Percentiles rank a stretch among this genome's conserved stretches.
These are phyloP conservation scores for Chelmon rostratus DNA, from an alignment of 2,797 vertebrate genomes.

Conservation along the genomic window DNA sequence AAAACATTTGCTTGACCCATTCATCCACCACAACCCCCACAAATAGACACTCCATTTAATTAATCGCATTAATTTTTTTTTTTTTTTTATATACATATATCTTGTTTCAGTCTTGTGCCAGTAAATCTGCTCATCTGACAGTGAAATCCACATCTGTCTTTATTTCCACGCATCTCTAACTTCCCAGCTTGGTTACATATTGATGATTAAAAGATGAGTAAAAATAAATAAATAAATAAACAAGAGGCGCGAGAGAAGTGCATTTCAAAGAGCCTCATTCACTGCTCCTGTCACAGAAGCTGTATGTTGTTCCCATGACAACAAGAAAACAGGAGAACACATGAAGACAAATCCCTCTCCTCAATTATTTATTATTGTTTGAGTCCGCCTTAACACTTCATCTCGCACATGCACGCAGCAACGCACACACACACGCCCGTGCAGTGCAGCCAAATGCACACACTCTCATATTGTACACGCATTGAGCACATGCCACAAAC, in stretches of 20 bases:
- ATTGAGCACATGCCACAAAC: not conserved
- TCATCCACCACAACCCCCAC: too few relatives aligned
- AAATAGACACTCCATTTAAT: not conserved
- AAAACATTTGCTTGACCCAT: too few relatives aligned
- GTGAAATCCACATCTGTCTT: not conserved
- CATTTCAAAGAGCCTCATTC: slow-evolving; percentile 52
- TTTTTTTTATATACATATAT: not conserved
- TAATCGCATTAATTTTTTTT: not conserved
- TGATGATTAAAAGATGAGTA: slow-evolving; percentile 33
- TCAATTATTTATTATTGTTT: slow-evolving; percentile 55
- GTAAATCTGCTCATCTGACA: not conserved
- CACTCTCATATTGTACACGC: slow-evolving; percentile 1
- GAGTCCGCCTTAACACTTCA: slow-evolving; percentile 24
- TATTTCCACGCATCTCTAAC: not conserved
- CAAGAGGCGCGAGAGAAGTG: not conserved
- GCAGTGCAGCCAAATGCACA: not conserved
- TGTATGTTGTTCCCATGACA: slow-evolving; percentile 81
- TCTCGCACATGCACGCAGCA: not conserved
- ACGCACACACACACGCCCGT: not conserved
- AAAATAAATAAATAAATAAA: slow-evolving; percentile 2
- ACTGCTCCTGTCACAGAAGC: slow-evolving; percentile 55
- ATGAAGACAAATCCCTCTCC: slow-evolving; percentile 47
- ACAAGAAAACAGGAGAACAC: slow-evolving; percentile 57
- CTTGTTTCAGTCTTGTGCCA: not conserved
- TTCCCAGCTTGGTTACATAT: not conserved